Evolutionary conservation across 2,797 vertebrate genomes (phyloP), one percentile per base, ranked within the genome.

Genomic region (Balearica regulorum): DNA sequence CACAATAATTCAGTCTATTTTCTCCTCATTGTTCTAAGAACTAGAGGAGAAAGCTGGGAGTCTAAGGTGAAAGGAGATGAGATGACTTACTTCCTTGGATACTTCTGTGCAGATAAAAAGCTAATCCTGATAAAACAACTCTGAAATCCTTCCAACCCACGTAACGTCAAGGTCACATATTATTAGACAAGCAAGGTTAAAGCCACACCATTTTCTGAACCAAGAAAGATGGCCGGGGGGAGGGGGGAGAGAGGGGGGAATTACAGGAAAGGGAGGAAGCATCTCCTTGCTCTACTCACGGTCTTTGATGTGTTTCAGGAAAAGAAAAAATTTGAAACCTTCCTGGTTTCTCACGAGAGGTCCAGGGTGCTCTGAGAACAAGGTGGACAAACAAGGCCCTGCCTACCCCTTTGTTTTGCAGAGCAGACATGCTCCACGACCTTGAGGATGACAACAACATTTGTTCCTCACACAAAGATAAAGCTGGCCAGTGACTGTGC

Each of bases 91-190:
- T 98, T 97, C 89, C 94, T 96, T 84, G 44, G 92, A 87, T 97
- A 95, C 95, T 97, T 96, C 94, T 91, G 87, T 91, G 89, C 97
- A 97, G 97, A 98, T 97, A 97, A 98, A 98, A 98, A 97, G 92
- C 96, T 98, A 98, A 98, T 98, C 96, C 96, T 93, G 91, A 97
- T 97, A 98, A 98, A 97, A 97, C 96, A 95, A 97, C 92, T 75
- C 97, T 98, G 97, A 98, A 98, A 97, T 97, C 95, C 94, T 98
- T 97, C 97, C 97, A 98, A 94, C 95, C 83, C 94, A 73, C 26
- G 18, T 87, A 95, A 97, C 96, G 87, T 95, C 97, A 98, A 97
- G 97, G 97, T 98, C 97, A 97, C 76, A 76, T 48, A 44, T 95
- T 97, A 96, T 97, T 87, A 97, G 94, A 94, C 95, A 96, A 97